phyloP scores from a whole-genome alignment of 2,888 invertebrate species.

The Catocala nupta region DNA sequence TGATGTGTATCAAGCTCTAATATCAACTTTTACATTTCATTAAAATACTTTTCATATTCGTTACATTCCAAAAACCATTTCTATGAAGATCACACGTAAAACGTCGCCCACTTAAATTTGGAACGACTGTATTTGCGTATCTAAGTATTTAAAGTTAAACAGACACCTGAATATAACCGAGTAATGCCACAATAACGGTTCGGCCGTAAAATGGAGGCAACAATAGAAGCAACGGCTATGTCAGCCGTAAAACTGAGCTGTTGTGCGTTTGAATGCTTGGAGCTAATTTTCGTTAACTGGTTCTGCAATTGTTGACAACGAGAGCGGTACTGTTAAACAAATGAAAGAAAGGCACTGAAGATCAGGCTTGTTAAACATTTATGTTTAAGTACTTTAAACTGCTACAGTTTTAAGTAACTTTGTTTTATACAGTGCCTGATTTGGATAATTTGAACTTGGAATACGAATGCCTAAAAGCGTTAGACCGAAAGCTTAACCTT shows the following conservation, averaged over 20 bases:
- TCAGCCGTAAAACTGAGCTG: conserved; percentile 43
- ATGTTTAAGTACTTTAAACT: not conserved
- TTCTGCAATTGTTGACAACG: conserved; percentile 6
- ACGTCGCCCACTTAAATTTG: not conserved
- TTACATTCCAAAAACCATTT: conserved; percentile 4
- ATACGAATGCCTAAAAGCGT: too few species aligned
- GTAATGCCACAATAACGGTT: conserved; percentile 23
- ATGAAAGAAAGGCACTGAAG: conserved; percentile 1
- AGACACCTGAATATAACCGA: conserved; percentile 29
- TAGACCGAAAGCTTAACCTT: too few species aligned
- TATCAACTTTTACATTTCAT: not conserved
- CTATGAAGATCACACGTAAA: conserved; percentile 5
- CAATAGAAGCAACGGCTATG: conserved; percentile 57
- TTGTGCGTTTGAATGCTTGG: conserved; percentile 35
- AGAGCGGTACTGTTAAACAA: conserved; percentile 5
- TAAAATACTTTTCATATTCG: conserved; percentile 4
- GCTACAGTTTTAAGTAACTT: not conserved
- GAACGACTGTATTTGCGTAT: conserved; percentile 13
- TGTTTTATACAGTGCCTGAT: not conserved
- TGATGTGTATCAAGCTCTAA: not conserved
- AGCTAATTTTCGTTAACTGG: conserved; percentile 28
- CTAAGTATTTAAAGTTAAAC: conserved; percentile 27
- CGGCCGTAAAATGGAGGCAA: conserved; percentile 51
- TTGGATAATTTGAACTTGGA: not conserved
- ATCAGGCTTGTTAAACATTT: not conserved